These are phyloP conservation scores for Magallana nippona DNA, from an alignment of 2,888 invertebrate genomes.

Conservation along the genomic window DNA sequence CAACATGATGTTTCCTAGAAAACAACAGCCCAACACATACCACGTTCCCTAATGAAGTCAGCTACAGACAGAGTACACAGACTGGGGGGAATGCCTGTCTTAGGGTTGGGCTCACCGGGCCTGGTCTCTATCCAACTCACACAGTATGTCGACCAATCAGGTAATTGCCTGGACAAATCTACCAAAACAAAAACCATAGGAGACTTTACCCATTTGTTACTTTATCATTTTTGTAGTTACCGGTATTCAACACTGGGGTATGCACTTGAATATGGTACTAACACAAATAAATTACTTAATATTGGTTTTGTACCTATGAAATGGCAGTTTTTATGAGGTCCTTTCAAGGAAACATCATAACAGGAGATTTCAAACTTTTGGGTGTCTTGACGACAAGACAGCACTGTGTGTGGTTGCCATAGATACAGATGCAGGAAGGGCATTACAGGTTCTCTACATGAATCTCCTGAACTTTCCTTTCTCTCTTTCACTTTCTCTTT, in stretches of 20 bases:
- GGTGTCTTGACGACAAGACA: conserved; percentile 75
- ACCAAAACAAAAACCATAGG: not conserved
- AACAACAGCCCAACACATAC: conserved; percentile 50
- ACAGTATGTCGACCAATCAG: conserved; percentile 74
- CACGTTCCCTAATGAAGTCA: conserved; percentile 71
- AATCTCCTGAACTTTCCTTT: conserved; percentile 40
- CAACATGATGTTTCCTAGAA: too few relatives aligned
- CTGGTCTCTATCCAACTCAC: conserved; percentile 79
- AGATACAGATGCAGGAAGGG: conserved; percentile 82
- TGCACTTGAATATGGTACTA: too few relatives aligned
- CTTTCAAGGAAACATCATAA: conserved; percentile 82
- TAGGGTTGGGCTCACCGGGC: conserved; percentile 85
- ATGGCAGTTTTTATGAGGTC: conserved; percentile 54
- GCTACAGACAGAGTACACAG: conserved; percentile 82
- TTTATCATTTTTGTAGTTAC: too few relatives aligned
- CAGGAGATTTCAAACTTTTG: conserved; percentile 83
- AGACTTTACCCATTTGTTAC: too few relatives aligned
- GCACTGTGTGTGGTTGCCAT: conserved; percentile 83
- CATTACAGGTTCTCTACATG: conserved; percentile 55
- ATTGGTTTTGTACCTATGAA: not conserved
- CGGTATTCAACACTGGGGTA: too few relatives aligned
- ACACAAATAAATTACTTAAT: not conserved
- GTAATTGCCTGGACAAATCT: conserved; percentile 67
- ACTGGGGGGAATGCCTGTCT: conserved; percentile 88
- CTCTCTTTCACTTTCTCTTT: not conserved